Evolutionary conservation across 2,888 invertebrate species (phyloP).

Genomic region (Schrankia costaestrigalis): DNA sequence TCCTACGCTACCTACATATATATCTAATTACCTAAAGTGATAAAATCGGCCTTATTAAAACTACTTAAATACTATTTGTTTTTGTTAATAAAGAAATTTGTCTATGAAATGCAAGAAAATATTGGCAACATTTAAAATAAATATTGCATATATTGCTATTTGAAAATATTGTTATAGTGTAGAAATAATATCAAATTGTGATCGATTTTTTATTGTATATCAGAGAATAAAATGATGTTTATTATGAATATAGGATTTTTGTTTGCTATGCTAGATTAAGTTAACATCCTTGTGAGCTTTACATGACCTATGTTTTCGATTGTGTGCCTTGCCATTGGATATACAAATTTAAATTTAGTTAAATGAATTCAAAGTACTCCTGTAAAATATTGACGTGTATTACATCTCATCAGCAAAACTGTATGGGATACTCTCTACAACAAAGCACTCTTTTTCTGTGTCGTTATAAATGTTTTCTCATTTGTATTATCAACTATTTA

Average conservation of each 20-base stretch:
- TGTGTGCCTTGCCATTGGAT: no score
- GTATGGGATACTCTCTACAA: no score
- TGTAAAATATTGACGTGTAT: no score
- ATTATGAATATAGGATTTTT: conserved; percentile 29
- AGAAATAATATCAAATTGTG: conserved; percentile 39
- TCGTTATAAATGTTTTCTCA: no score
- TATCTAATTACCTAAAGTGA: no score
- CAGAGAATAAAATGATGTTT: conserved; percentile 45
- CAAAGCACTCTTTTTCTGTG: neutral
- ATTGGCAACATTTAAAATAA: conserved; percentile 13
- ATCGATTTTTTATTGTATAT: conserved; percentile 41
- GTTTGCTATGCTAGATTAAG: conserved; percentile 19
- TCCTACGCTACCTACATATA: conserved; percentile 7
- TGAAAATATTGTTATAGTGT: conserved; percentile 27
- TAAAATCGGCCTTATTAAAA: no score
- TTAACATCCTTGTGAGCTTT: conserved; percentile 3
- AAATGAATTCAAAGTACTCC: no score
- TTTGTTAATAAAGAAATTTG: conserved; percentile 3
- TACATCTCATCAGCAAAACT: no score
- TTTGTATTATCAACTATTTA: no score
- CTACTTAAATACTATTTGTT: conserved; percentile 9
- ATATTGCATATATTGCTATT: conserved; percentile 25
- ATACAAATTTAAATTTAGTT: no score
- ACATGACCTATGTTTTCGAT: no score
- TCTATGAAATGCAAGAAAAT: conserved; percentile 1